These are phyloP conservation scores for Augochlora pura DNA, from an alignment of 1,140 invertebrate genomes.

Conservation along the genomic window DNA sequence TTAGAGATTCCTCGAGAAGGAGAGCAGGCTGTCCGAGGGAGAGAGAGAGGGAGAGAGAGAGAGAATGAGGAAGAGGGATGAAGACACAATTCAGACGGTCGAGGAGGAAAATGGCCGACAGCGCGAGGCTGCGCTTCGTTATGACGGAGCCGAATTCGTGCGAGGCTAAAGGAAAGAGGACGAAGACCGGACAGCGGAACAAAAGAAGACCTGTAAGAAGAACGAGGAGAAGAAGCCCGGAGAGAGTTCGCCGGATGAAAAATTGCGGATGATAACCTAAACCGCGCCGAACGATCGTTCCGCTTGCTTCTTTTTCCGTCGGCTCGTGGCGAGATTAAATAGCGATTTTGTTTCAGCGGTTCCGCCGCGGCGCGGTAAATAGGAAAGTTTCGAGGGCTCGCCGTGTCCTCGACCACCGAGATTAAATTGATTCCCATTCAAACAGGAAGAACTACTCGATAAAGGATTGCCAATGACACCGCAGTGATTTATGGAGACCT, in stretches of 20 bases:
- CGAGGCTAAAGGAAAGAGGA: slow-evolving; percentile 20
- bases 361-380: not conserved
- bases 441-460: not conserved
- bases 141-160: slow-evolving; percentile 65
- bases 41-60: too few relatives aligned
- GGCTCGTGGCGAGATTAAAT: slow-evolving; percentile 21
- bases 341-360: not conserved
- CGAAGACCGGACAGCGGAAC: not conserved
- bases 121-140: slow-evolving; percentile 33
- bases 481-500: slow-evolving; percentile 17
- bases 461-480: slow-evolving; percentile 23
- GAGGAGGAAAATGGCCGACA: slow-evolving; percentile 45
- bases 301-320: slow-evolving; percentile 48
- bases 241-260: slow-evolving; percentile 55
- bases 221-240: slow-evolving; percentile 4
- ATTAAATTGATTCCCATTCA: not conserved
- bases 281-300: slow-evolving; percentile 53
- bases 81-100: slow-evolving; percentile 43
- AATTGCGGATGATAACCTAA: slow-evolving; percentile 59
- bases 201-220: not conserved
- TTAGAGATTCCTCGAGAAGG: slow-evolving; percentile 58
- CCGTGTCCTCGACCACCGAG: too few relatives aligned
- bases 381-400: too few relatives aligned
- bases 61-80: slow-evolving; percentile 25
- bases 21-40: slow-evolving; percentile 13